A percentile compares a stretch with the other conserved stretches of the same genome.
phyloP scores from a whole-genome alignment of 1,140 invertebrate genomes.

The Oscheius sp. region DNA sequence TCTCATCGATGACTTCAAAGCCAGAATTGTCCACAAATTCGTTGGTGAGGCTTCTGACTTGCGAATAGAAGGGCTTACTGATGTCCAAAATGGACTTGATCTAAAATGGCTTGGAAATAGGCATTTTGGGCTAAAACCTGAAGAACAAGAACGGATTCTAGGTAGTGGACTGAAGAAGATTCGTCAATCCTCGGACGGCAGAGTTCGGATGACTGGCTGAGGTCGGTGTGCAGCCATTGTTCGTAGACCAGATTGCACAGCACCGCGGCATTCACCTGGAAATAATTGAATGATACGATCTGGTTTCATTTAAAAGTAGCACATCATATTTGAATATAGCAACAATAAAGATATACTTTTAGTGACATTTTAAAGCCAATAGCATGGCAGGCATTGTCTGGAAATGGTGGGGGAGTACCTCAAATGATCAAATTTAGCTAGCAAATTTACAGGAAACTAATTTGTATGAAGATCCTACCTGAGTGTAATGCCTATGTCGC shows the following conservation, averaged over 20 bases:
- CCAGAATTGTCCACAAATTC: background rate
- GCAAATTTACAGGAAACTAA: background rate
- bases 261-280: background rate
- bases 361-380: too few relatives aligned
- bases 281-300: too few relatives aligned
- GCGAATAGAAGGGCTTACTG: background rate
- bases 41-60: background rate
- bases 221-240: background rate
- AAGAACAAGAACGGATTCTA: background rate
- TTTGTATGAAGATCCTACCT: background rate
- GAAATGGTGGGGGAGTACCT: too few relatives aligned
- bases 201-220: background rate
- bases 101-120: background rate
- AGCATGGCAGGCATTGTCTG: too few relatives aligned
- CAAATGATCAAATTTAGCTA: too few relatives aligned
- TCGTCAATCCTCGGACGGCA: background rate
- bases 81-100: background rate
- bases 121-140: background rate
- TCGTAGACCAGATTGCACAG: background rate
- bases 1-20: background rate
- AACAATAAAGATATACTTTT: too few relatives aligned
- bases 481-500: background rate
- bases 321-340: too few relatives aligned
- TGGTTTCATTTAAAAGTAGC: too few relatives aligned
- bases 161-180: background rate